These are phyloP conservation scores for Notolabrus celidotus DNA, from an alignment of 2,797 vertebrate genomes.

Conservation along the genomic window DNA sequence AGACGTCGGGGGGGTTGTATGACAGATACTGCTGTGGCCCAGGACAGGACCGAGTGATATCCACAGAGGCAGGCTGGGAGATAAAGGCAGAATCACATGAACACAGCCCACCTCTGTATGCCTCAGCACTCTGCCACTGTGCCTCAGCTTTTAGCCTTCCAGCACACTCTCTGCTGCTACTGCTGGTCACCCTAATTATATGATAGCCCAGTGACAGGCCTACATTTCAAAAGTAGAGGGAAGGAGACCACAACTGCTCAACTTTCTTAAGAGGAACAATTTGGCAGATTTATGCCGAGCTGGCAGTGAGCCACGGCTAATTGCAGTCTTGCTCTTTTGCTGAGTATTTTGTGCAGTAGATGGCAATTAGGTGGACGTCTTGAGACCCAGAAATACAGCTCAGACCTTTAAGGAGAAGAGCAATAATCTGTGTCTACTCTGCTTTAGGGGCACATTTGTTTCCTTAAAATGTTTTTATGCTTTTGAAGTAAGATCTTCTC, in stretches of 20 bases:
- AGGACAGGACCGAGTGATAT: constrained; percentile 39
- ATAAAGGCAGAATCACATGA: constrained; percentile 56
- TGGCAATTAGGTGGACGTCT: constrained; percentile 82
- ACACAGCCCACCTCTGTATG: constrained; percentile 49
- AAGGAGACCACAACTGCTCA: constrained; percentile 69
- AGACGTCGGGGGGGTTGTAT: constrained; percentile 1
- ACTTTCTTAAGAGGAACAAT: constrained; percentile 80
- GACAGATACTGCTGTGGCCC: constrained; percentile 40
- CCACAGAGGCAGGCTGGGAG: constrained; percentile 23
- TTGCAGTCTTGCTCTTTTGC: constrained; percentile 81
- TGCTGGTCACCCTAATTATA: constrained; percentile 77
- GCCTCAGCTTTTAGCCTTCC: constrained; percentile 62
- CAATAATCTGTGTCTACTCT: constrained; percentile 26
- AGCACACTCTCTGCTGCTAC: constrained; percentile 58
- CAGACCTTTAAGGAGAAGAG: constrained; percentile 59
- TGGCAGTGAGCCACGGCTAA: constrained; percentile 80
- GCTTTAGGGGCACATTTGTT: constrained; percentile 53
- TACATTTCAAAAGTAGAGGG: constrained; percentile 69
- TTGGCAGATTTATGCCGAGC: constrained; percentile 74
- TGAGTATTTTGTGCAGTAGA: constrained; percentile 73
- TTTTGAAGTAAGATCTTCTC: constrained; percentile 16
- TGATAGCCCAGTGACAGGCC: constrained; percentile 72
- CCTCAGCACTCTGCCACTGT: constrained; percentile 61
- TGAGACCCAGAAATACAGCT: constrained; percentile 72
- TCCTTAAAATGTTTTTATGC: constrained; percentile 48